A percentile compares a stretch with the other conserved stretches of the same genome.
phyloP scores from a whole-genome alignment of 2,113 vertebrate genomes.

The Lamprotornis superbus region DNA sequence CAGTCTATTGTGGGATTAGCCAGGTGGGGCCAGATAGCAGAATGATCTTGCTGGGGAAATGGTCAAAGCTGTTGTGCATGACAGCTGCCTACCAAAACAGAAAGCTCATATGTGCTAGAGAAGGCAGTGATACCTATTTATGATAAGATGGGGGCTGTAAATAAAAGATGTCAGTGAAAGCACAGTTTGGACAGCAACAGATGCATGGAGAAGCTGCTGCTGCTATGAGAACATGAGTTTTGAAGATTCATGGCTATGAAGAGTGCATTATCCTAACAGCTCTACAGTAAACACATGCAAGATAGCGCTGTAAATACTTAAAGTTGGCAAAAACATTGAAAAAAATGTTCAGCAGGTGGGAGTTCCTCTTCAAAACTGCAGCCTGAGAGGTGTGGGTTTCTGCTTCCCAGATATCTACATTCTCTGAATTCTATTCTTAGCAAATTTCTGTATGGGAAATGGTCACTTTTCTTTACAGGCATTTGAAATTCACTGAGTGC shows the following conservation, averaged over 20 bases:
- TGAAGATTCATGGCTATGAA: not conserved
- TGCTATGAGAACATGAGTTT: accelerated
- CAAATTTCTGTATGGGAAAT: not conserved
- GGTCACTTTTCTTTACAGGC: not conserved
- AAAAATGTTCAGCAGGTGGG: not conserved
- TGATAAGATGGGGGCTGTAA: not conserved
- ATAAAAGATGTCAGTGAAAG: conserved; percentile 25
- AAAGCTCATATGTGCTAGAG: not conserved
- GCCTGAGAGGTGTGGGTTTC: not conserved
- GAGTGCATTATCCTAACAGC: not conserved
- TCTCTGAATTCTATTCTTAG: not conserved
- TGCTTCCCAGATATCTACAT: not conserved
- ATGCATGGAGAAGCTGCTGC: not conserved
- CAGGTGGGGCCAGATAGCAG: not conserved
- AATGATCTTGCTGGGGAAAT: not conserved
- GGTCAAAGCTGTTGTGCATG: not conserved
- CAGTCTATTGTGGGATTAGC: not conserved
- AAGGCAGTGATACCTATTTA: not conserved
- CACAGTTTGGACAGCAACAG: not conserved
- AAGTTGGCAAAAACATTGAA: not conserved
- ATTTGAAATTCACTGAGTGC: not conserved
- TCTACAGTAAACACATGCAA: not conserved
- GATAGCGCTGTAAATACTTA: not conserved
- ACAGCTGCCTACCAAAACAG: not conserved
- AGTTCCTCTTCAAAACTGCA: not conserved